Base-by-base conservation (phyloP, 2,797 vertebrate genomes). In the Pseudopleuronectes americanus region DNA sequence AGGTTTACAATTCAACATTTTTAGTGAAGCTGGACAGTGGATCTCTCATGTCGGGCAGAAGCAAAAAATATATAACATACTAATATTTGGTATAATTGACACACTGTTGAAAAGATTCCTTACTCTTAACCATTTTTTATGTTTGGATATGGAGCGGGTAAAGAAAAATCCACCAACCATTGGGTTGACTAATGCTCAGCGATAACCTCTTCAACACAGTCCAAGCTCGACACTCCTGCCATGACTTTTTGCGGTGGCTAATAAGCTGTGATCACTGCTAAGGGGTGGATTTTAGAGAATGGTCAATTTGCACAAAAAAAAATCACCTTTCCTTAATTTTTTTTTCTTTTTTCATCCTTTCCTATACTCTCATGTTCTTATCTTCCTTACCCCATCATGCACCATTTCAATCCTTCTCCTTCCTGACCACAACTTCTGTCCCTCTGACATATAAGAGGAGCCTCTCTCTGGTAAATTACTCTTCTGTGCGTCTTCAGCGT, bases 391-490 rank as follows among this genome's bases (percentile, higher is more conserved):
- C 43, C 8, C 12, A 57, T 53, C 13, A 24, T 31, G 55, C 62
- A 49, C 36, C 51, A 3, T 45, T 23, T 45, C 43, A 61, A 17
- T 64, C 17, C 2, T 5, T 41, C 51, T 47, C 47, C 43, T 53
- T 22, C 10, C 43, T 58, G 41, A 67, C 59, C 31, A 64, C 47
- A 70, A 33, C 66, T 48, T 58, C 49, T 68, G 58, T 51, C 41
- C 61, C 54, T 84, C 16, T 63, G 61, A 70, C 68, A 82, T 79
- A 76, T 71, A 76, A 83, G 74, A 77, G 64, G 81, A 84, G 64
- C 69, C 54, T 76, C 56, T 62, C 77, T 57, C 72, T 84, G 74
- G 84, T 89, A 79, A 90, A 90, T 87, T 64, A 71, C 68, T 77
- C 71, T 47, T 65, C 59, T 66, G 33, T 60, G 52, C 49, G 55